Evolutionary conservation across 64 coral and sea anemone genomes (phyloP).

Genomic region (Orbicella faveolata): DNA sequence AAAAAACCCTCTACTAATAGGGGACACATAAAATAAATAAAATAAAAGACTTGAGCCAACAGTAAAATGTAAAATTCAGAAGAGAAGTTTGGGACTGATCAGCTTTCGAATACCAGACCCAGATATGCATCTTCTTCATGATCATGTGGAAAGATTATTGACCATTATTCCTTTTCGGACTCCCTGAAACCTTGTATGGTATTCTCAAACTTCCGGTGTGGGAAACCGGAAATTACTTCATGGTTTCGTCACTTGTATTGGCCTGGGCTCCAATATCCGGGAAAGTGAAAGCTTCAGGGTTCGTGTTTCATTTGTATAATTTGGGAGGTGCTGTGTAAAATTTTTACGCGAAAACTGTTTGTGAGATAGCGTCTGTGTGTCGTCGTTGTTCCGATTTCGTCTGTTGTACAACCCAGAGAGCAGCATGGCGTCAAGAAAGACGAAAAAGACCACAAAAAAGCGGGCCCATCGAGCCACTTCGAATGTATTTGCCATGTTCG

Average conservation of each 20-base stretch:
- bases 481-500: slow-evolving; percentile 78
- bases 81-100: too few species aligned
- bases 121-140: too few species aligned
- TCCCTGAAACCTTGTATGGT: neutral
- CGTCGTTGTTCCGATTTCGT: neutral
- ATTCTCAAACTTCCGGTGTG: neutral
- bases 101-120: too few species aligned
- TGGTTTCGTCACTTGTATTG: neutral
- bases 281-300: neutral
- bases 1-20: too few species aligned
- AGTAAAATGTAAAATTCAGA: too few species aligned
- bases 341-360: neutral
- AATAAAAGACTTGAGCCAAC: too few species aligned
- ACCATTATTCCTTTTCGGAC: too few species aligned
- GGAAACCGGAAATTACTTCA: neutral
- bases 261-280: neutral
- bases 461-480: slow-evolving; percentile 64
- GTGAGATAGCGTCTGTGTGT: neutral
- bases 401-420: neutral
- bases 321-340: neutral
- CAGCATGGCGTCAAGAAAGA: slow-evolving; percentile 66
- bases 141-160: too few species aligned
- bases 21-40: too few species aligned
- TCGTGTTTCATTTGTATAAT: neutral
- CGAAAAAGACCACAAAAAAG: slow-evolving; percentile 72